These are phyloP conservation scores for Gisinianus flammeolus DNA, from an alignment of 2,888 invertebrate genomes.

Conservation along the genomic window DNA sequence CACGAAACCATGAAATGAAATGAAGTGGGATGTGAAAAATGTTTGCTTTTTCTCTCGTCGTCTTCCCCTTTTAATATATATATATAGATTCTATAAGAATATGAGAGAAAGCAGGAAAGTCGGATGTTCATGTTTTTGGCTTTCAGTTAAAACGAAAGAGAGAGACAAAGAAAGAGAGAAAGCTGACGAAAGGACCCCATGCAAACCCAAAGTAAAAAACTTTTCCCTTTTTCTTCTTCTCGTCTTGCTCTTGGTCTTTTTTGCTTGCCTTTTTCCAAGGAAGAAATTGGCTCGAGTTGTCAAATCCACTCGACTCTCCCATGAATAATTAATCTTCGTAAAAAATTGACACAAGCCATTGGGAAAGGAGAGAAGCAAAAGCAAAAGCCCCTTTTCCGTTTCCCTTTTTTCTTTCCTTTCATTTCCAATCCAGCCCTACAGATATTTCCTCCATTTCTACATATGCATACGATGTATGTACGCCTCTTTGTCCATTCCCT, in stretches of 20 bases:
- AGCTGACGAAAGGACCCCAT: neutral
- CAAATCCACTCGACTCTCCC: slow-evolving; percentile 22
- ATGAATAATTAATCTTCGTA: slow-evolving; percentile 22
- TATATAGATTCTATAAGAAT: no score
- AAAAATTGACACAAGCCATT: slow-evolving; percentile 22
- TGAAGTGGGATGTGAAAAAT: no score
- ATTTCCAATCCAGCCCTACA: neutral
- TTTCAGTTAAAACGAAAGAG: neutral
- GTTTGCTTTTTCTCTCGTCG: no score
- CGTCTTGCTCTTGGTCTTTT: neutral
- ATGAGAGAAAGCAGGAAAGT: no score
- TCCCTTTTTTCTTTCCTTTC: neutral
- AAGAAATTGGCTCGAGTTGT: slow-evolving; percentile 20
- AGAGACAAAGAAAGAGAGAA: neutral
- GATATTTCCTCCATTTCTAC: neutral
- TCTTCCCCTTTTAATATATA: no score
- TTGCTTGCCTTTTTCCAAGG: neutral
- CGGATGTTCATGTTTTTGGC: no score
- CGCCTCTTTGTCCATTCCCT: no score
- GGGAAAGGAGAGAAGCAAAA: neutral
- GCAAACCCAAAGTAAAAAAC: slow-evolving; percentile 11
- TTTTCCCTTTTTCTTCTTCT: neutral
- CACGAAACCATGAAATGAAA: no score
- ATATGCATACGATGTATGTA: neutral
- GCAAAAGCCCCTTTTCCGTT: neutral